phyloP scores from a whole-genome alignment of 2,888 invertebrate genomes.

The Capitulum mitella region DNA sequence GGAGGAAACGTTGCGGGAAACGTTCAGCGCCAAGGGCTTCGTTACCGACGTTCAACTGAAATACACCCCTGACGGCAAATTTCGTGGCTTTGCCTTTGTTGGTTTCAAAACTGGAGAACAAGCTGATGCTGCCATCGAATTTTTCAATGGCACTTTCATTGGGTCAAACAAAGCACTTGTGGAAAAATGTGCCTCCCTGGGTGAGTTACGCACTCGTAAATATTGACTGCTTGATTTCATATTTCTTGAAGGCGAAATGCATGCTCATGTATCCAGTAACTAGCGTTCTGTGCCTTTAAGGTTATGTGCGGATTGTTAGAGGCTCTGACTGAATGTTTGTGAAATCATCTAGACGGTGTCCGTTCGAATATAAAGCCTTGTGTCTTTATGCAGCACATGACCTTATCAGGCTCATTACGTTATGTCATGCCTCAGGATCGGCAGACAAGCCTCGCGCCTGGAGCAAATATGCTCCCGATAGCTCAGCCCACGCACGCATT shows the following conservation, averaged over 20 bases:
- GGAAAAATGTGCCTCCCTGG: conserved; percentile 49
- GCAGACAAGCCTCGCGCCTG: conserved; percentile 72
- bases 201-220: conserved; percentile 35
- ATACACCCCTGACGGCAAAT: conserved; percentile 73
- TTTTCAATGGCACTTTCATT: conserved; percentile 76
- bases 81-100: conserved; percentile 87
- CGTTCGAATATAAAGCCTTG: no score
- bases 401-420: not conserved
- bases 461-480: conserved; percentile 84
- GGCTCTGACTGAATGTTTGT: no score
- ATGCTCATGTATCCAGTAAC: no score
- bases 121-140: conserved; percentile 65
- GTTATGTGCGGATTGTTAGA: no score
- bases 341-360: no score
- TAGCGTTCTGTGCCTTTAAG: no score
- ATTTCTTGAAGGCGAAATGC: no score
- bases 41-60: conserved; percentile 92
- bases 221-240: no score
- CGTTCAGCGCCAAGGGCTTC: conserved; percentile 71
- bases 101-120: conserved; percentile 77
- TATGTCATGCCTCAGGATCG: conserved; percentile 38
- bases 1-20: conserved; percentile 62
- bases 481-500: conserved; percentile 54
- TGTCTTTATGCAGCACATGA: no score
- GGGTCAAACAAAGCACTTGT: conserved; percentile 74